These are phyloP conservation scores for Pteropus rufus DNA, from an alignment of 2,797 vertebrate genomes.

Conservation along the genomic window DNA sequence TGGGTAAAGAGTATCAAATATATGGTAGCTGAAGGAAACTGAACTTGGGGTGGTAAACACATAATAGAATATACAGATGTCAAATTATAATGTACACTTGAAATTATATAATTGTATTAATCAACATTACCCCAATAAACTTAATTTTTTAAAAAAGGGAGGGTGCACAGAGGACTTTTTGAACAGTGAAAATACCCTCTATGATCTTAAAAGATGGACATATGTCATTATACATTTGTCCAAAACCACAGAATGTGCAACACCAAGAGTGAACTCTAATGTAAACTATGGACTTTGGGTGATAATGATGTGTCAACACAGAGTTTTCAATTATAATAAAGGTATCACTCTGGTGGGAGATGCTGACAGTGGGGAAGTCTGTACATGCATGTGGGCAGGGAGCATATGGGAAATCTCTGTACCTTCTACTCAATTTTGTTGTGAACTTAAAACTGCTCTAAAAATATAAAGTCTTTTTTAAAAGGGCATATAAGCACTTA, in stretches of 20 bases:
- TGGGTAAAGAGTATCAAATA: too few species aligned
- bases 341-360: neutral
- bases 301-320: neutral
- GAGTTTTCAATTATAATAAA: neutral
- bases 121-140: too few species aligned
- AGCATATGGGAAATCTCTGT: neutral
- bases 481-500: neutral
- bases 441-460: neutral
- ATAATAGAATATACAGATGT: too few species aligned
- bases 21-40: too few species aligned
- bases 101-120: too few species aligned
- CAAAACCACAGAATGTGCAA: neutral
- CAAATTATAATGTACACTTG: too few species aligned
- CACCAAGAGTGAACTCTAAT: neutral
- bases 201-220: neutral
- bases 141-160: neutral
- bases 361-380: neutral
- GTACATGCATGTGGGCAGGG: neutral
- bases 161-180: neutral
- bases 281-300: neutral
- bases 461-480: neutral
- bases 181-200: neutral
- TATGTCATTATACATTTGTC: neutral
- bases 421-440: neutral
- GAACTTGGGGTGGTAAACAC: too few species aligned